Base-by-base conservation (phyloP, 2,797 vertebrate genomes). In the Mus spretus region DNA sequence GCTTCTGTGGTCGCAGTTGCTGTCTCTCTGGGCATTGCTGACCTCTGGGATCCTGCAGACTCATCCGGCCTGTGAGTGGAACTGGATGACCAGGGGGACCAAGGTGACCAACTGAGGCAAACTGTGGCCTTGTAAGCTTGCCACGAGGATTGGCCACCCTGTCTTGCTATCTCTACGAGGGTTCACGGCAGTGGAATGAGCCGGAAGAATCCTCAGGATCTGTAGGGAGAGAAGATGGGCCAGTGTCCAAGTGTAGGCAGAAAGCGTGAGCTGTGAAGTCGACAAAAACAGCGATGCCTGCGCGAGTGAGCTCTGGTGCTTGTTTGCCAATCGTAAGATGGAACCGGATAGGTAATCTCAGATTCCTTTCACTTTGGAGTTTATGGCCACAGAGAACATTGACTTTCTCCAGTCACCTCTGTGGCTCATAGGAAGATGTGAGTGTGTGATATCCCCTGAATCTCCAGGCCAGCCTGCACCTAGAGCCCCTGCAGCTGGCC, bases 361-460 rank as follows among this genome's bases (percentile, higher is more conserved):
- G 34, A n/a, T 59, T 89, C 67, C 74, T 95, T 92, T 94, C 83
- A 28, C 40, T 77, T 85, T 74, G 84, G 86, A 50, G 82, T 83
- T 65, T 57, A 31, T 5, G 53, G 79, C 78, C 55, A 57, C 55
- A 89, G 84, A 59, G 79, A 77, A 81, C 34, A 61, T 26, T 44
- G 34, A 4, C 79, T 70, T 81, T 78, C 40, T 87, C 40, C 40
- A 59, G 11, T 26, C 63, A 31, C 40, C 55, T 82, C 34, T 28
- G 22, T 59, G 40, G 44, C 82, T 47, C 24, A 5, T 50, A 44
- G 22, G 44, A 77, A 90, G 65, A 44, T 93, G 9, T 79, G 31
- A 50, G 57, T 44, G 72, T 59, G 11, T 92, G 90, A 84, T 79
- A 79, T 95, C 89, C 78, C 31, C 12, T 14, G 79, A 77, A 3